Percentiles rank a stretch among this genome's conserved stretches.
These are phyloP conservation scores for Pelusios castaneus DNA, from an alignment of 2,113 vertebrate species.

Conservation along the genomic window DNA sequence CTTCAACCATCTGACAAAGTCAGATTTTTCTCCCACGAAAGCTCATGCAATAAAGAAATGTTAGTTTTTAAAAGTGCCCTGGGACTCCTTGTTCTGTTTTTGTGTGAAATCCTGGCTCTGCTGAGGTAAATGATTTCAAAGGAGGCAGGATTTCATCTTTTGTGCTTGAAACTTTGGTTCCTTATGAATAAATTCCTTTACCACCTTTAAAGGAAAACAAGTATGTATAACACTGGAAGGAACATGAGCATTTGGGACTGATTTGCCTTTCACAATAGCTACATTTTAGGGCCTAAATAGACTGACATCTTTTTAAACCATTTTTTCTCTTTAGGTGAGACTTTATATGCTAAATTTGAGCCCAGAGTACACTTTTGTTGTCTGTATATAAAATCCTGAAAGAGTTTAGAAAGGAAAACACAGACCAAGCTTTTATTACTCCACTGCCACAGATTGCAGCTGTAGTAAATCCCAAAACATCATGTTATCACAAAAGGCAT, in stretches of 20 bases:
- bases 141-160: neutral
- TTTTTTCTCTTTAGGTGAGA: neutral
- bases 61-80: no score
- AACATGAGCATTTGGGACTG: neutral
- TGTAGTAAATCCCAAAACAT: slow-evolving; percentile 31
- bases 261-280: neutral
- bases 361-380: neutral
- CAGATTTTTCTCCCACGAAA: no score
- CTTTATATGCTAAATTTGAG: slow-evolving; percentile 31
- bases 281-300: neutral
- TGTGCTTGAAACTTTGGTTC: neutral
- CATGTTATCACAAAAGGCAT: slow-evolving; percentile 49
- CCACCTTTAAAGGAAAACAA: neutral
- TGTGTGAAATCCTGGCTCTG: neutral
- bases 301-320: neutral
- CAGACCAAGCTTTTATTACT: slow-evolving; percentile 20
- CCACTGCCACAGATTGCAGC: neutral
- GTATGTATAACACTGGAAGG: neutral
- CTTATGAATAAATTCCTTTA: neutral
- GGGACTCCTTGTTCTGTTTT: no score
- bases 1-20: no score
- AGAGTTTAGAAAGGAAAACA: slow-evolving; percentile 7
- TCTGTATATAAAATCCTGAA: slow-evolving; percentile 13
- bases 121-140: neutral
- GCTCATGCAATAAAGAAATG: no score